phyloP scores from a whole-genome alignment of 2,888 invertebrate species.

The Capitulum mitella region DNA sequence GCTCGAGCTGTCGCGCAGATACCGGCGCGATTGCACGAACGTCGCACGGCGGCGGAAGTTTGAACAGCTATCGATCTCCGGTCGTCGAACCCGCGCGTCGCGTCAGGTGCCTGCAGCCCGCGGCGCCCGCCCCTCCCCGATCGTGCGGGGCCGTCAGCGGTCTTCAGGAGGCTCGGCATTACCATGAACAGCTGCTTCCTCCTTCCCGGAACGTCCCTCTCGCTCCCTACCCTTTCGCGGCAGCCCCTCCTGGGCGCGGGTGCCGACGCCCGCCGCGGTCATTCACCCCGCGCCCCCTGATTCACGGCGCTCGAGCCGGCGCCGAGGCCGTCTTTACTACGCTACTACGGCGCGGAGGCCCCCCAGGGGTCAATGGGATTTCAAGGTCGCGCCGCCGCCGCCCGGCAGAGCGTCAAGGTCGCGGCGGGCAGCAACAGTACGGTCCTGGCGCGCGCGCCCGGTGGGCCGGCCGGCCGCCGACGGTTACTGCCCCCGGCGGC shows the following conservation, averaged over 20 bases:
- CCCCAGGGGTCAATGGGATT: constrained; percentile 7
- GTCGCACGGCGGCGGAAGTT: background rate
- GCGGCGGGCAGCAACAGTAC: background rate
- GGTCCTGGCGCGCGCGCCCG: background rate
- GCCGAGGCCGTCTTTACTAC: constrained; percentile 18
- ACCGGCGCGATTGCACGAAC: too few species aligned
- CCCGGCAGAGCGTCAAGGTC: background rate
- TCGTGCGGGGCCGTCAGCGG: too few species aligned
- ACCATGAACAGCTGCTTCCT: too few species aligned
- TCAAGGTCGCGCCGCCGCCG: constrained; percentile 13
- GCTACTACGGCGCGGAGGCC: constrained; percentile 7
- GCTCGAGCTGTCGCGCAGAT: too few species aligned
- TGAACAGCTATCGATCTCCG: background rate
- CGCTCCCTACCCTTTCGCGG: background rate
- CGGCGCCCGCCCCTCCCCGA: too few species aligned
- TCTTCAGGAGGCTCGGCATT: too few species aligned
- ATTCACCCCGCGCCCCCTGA: background rate
- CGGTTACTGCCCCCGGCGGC: background rate
- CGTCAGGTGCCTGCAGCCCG: background rate
- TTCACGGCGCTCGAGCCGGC: background rate
- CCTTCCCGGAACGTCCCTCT: too few species aligned
- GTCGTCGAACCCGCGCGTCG: background rate
- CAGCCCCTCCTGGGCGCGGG: background rate
- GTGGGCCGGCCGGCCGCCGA: background rate
- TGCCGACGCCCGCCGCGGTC: background rate